A percentile compares a stretch with the other conserved stretches of the same genome.
Evolutionary conservation across 2,113 vertebrate species (phyloP).

Genomic region (Lynx canadensis): DNA sequence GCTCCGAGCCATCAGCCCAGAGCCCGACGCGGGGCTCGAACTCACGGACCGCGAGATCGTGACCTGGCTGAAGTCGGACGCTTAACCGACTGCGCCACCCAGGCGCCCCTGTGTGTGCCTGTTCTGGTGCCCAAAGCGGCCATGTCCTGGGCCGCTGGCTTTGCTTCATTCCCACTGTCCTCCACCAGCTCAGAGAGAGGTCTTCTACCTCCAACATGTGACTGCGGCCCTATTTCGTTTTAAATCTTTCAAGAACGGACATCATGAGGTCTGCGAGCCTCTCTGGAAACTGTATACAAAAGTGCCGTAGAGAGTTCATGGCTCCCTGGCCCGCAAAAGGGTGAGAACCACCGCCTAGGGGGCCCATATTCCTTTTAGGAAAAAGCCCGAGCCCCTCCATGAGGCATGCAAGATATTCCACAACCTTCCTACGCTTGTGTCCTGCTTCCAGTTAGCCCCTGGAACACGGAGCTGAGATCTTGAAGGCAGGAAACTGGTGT

Average conservation of each 20-base stretch:
- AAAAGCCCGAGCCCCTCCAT: accelerated
- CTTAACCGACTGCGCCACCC: no score
- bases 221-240: background rate
- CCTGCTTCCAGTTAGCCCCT: accelerated
- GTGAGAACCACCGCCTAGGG: background rate
- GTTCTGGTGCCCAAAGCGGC: accelerated
- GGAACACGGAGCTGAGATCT: accelerated
- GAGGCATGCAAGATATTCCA: accelerated
- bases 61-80: no score
- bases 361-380: background rate
- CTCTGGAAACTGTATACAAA: background rate
- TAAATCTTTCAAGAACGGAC: background rate
- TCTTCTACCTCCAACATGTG: background rate
- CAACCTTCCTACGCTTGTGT: accelerated
- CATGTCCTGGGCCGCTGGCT: accelerated
- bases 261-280: background rate
- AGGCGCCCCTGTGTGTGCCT: accelerated
- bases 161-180: background rate
- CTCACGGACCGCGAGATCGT: no score
- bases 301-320: background rate
- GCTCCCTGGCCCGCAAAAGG: background rate
- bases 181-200: background rate
- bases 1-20: no score
- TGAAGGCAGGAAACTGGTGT: accelerated
- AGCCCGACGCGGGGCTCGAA: no score